phyloP scores from a whole-genome alignment of 2,797 vertebrate species.

The Choloepus didactylus region DNA sequence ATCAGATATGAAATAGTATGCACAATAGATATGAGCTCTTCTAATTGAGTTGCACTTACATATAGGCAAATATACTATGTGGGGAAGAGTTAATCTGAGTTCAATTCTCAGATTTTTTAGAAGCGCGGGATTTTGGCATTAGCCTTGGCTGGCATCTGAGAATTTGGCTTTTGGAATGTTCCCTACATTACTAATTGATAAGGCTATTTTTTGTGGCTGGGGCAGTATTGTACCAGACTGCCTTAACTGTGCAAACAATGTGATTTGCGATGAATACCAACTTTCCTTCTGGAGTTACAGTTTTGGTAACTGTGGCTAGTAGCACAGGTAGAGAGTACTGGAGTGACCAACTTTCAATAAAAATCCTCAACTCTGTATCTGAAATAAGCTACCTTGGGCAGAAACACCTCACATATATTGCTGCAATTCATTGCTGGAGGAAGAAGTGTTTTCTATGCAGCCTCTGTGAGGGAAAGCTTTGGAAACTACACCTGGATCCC shows the following conservation, averaged over 20 bases:
- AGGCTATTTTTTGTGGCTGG: background rate
- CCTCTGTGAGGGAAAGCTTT: background rate
- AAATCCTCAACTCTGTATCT: background rate
- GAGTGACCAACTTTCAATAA: background rate
- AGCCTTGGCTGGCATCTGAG: background rate
- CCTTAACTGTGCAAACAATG: background rate
- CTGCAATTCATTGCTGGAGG: background rate
- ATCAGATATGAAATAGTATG: background rate
- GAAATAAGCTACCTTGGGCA: background rate
- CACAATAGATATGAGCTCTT: too few relatives aligned
- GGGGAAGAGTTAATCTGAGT: background rate
- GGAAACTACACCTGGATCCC: background rate
- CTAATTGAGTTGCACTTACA: background rate
- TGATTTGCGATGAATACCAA: background rate
- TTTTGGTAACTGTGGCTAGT: background rate
- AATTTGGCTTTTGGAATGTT: background rate
- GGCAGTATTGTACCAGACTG: background rate
- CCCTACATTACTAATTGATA: constrained; percentile 19
- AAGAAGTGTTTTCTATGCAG: background rate
- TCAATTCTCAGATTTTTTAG: background rate
- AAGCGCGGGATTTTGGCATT: background rate
- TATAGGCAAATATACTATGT: background rate
- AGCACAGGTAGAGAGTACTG: background rate
- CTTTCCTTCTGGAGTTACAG: background rate
- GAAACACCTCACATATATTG: background rate